Base-by-base conservation (phyloP, 2,797 vertebrate genomes). In the Euthynnus affinis region DNA sequence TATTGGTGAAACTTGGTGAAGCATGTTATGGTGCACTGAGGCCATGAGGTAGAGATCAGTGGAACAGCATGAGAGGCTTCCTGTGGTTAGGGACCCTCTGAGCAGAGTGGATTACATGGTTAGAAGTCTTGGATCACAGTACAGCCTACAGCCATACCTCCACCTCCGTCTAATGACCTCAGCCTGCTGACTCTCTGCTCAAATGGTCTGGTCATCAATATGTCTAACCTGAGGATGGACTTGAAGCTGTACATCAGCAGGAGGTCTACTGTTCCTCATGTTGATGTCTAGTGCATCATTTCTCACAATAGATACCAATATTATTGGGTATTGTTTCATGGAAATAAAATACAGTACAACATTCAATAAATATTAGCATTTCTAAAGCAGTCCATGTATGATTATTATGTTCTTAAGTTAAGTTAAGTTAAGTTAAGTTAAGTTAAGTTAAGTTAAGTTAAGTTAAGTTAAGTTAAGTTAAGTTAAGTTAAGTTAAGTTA, bases 71-170 rank as follows among this genome's bases (percentile, higher is more conserved):
- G 85, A 81, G 85, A 75, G 90, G 84, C 86, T 89, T 91, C 91
- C 88, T 90, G 91, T 74, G 88, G 92, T 91, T 78, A 76, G 87
- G 79, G 91, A 91, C 70, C 76, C 86, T 91, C 90, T 61, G 80
- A 91, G 82, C 83, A 83, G 83, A 85, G 74, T 77, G 79, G 87
- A 87, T 89, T 89, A 88, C 81, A 84, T 88, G 87, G 91, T 91
- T 81, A 89, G 87, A 92, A 85, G 93, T 86, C 87, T 81, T 73
- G 87, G 90, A 93, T 93, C 91, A 92, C 83, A 93, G 89, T 58
- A 67, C 74, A 87, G 92, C 93, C 91, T 88, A 83, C 80, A 93
- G 93, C 87, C 80, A 88, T 83, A 87, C 86, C 87, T 88, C 71
- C 88, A 70, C 76, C 87, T 92, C 86, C 87, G 84, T 37, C 9